Percentiles rank a stretch among this genome's conserved stretches.
phyloP scores from a whole-genome alignment of 2,888 invertebrate species.

The Volucella inanis region DNA sequence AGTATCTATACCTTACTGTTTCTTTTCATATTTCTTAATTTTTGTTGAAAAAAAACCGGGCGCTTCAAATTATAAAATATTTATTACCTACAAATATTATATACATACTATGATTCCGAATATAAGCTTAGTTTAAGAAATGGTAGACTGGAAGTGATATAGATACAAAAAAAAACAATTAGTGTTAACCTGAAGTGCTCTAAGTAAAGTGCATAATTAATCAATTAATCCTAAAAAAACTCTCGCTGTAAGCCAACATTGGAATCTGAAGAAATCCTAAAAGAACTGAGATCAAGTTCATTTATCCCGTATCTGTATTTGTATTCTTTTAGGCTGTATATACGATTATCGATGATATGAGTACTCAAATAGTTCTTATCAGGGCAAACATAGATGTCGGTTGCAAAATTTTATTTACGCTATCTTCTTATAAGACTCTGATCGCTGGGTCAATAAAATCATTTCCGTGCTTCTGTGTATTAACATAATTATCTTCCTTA shows the following conservation, averaged over 20 bases:
- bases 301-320: slow-evolving; percentile 5
- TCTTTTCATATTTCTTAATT: no score
- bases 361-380: slow-evolving; percentile 9
- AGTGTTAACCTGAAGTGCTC: no score
- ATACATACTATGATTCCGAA: no score
- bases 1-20: no score
- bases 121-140: no score
- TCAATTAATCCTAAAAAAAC: no score
- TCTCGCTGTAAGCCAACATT: not conserved
- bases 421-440: slow-evolving; percentile 2
- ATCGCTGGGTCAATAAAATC: slow-evolving; percentile 10
- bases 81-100: no score
- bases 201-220: no score
- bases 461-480: slow-evolving; percentile 1
- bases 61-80: no score
- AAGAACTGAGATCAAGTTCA: slow-evolving; percentile 18
- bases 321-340: not conserved
- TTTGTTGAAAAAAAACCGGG: no score
- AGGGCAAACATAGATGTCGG: slow-evolving; percentile 3
- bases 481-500: slow-evolving; percentile 14
- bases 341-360: not conserved
- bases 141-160: no score
- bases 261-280: not conserved
- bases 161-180: no score
- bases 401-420: not conserved